Evolutionary conservation across 2,797 vertebrate species (phyloP), one percentile per base, ranked within the genome.

Genomic region (Artibeus jamaicensis): DNA sequence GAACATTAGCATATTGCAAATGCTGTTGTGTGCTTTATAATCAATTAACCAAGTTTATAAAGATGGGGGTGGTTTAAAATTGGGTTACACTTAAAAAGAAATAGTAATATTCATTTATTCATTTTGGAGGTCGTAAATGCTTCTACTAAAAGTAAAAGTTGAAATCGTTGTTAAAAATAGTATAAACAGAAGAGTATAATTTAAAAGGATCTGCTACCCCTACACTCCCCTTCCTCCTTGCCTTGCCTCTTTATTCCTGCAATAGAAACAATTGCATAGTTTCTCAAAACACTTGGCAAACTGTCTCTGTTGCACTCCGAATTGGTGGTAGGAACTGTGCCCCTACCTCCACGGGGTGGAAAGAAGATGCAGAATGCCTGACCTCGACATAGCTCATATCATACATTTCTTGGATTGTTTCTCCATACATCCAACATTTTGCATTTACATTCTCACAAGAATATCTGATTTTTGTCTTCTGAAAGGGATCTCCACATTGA

Each of bases 401-500:
- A 15, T 32, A 18, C 3, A 2, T n/a, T 74, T 83, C 46, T 6
- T 24, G 42, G 57, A 32, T 42, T 42, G 7, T 42, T 42, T 42
- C 39, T 42, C 39, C 39, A 42, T 42, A 42, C 39, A 32, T 77
- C 62, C 95, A 92, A 16, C 42, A 19, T 91, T 97, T 90, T 79
- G 44, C 39, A 32, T n/a, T 9, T 82, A 22, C 2, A 9, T 59
- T 26, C 48, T 95, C 55, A 19, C 5, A 65, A 24, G 53, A 93
- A 83, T 68, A 22, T 88, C 94, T 4, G 8, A 65, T 92, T 96
- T 96, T 95, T 85, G 68, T 55, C 11, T 97, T 96, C 90, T 86
- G 55, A 85, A 73, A 44, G 32, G 1, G 39, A 77, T 53, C 95
- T 93, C 11, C 42, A 89, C 94, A 91, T 26, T n/a, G 71, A 14